Evolutionary conservation across 2,888 invertebrate species (phyloP).

Genomic region (Rotaria socialis): DNA sequence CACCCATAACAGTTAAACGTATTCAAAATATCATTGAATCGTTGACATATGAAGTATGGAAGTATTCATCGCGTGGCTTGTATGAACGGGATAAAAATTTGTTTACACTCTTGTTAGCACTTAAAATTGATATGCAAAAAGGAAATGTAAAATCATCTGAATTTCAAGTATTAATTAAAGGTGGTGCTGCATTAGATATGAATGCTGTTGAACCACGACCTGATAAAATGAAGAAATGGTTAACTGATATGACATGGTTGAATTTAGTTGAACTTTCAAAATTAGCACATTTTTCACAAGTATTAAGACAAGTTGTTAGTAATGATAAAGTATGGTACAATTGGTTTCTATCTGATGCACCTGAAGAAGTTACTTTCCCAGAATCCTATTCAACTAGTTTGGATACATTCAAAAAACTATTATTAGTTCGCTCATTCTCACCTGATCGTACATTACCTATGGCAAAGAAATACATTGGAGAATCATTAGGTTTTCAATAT

Average conservation of each 20-base stretch:
- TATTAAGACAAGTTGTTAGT: slow-evolving; percentile 55
- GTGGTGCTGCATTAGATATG: slow-evolving; percentile 61
- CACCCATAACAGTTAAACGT: slow-evolving; percentile 75
- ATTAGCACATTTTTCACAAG: slow-evolving; percentile 58
- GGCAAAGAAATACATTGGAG: slow-evolving; percentile 59
- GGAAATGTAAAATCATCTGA: slow-evolving; percentile 78
- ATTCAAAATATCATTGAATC: slow-evolving; percentile 76
- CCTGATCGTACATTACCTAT: slow-evolving; percentile 59
- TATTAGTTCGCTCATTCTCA: slow-evolving; percentile 58
- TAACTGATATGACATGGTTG: slow-evolving; percentile 60
- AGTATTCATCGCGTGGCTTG: slow-evolving; percentile 81
- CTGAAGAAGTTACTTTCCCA: slow-evolving; percentile 57
- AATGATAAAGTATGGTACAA: slow-evolving; percentile 60
- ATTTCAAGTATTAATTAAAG: slow-evolving; percentile 90
- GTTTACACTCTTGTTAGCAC: slow-evolving; percentile 85
- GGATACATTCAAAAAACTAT: slow-evolving; percentile 57
- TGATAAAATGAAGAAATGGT: slow-evolving; percentile 60
- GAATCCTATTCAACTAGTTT: slow-evolving; percentile 58
- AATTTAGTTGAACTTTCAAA: slow-evolving; percentile 60
- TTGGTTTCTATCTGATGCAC: slow-evolving; percentile 60
- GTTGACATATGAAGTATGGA: slow-evolving; percentile 84
- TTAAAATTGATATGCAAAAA: slow-evolving; percentile 85
- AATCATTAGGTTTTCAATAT: slow-evolving; percentile 58
- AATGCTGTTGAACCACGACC: slow-evolving; percentile 58
- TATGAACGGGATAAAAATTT: slow-evolving; percentile 87